Conservation (phyloP, 2,113 vertebrate genomes). For the Eublepharis macularius region DNA sequence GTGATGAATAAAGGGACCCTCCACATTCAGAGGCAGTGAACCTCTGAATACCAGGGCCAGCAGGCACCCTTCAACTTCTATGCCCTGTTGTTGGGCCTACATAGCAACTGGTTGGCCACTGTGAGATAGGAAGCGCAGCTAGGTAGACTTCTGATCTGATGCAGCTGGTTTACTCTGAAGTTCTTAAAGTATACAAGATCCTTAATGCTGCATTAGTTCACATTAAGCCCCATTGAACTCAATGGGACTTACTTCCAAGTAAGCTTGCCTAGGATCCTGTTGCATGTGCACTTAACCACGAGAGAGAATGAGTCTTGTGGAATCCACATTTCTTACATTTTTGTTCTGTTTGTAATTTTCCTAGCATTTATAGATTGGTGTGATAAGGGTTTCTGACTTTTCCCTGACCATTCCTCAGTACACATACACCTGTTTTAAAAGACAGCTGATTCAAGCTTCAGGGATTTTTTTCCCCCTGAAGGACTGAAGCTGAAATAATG, state of each 20-base stretch:
- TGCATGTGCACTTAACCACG: neutral
- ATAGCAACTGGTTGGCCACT: no score
- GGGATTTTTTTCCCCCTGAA: neutral
- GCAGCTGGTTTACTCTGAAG: no score
- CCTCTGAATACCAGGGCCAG: no score
- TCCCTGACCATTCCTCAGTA: neutral
- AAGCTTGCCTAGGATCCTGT: no score
- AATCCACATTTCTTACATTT: neutral
- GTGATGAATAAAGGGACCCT: no score
- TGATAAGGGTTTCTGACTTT: neutral
- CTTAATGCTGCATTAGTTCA: neutral
- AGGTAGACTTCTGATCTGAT: no score
- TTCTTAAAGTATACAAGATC: neutral
- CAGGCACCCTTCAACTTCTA: no score
- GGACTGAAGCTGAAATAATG: slow-evolving; percentile 45
- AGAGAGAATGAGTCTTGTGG: neutral
- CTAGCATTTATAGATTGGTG: neutral
- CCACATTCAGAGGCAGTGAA: no score
- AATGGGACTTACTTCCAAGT: neutral
- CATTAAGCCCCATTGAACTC: neutral
- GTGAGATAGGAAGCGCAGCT: no score
- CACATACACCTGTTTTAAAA: slow-evolving; percentile 12
- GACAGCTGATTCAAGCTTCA: slow-evolving; percentile 41
- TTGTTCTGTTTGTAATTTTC: neutral
- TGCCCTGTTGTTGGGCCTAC: no score